Conservation (phyloP, 2,888 invertebrate species). For the Cephonodes hylas region DNA sequence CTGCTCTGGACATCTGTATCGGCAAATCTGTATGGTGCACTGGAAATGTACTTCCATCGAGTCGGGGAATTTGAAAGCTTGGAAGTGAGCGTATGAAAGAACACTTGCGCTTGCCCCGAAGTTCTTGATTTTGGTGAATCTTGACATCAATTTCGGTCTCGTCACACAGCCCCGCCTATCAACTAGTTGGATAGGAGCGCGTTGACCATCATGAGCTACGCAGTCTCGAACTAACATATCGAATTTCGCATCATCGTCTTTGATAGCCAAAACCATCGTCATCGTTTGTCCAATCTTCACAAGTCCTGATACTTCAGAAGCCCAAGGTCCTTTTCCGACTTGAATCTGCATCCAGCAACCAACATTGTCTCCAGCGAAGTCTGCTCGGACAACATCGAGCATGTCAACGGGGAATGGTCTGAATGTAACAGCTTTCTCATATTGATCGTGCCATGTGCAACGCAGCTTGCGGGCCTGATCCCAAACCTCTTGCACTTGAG, state of each 20-base stretch:
- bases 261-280: slow-evolving; percentile 98
- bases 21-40: slow-evolving; percentile 96
- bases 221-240: slow-evolving; percentile 97
- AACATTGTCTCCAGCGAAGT: slow-evolving; percentile 97
- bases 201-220: slow-evolving; percentile 96
- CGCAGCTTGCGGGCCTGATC: slow-evolving; percentile 95
- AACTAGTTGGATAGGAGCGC: slow-evolving; percentile 95
- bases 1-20: slow-evolving; percentile 96
- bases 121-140: slow-evolving; percentile 97
- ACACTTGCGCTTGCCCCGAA: slow-evolving; percentile 96
- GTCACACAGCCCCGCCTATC: slow-evolving; percentile 96
- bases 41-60: slow-evolving; percentile 98
- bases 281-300: slow-evolving; percentile 98
- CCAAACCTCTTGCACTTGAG: slow-evolving; percentile 97
- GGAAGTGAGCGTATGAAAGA: slow-evolving; percentile 95
- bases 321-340: slow-evolving; percentile 97
- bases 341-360: slow-evolving; percentile 99
- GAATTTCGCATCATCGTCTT: slow-evolving; percentile 96
- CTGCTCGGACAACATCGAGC: slow-evolving; percentile 96
- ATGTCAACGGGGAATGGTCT: slow-evolving; percentile 97
- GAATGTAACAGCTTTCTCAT: slow-evolving; percentile 97
- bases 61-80: slow-evolving; percentile 97
- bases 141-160: slow-evolving; percentile 94
- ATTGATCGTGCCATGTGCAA: slow-evolving; percentile 97
- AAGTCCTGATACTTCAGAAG: slow-evolving; percentile 95